Conservation (phyloP, 1,140 invertebrate species). For the Linepithema humile region DNA sequence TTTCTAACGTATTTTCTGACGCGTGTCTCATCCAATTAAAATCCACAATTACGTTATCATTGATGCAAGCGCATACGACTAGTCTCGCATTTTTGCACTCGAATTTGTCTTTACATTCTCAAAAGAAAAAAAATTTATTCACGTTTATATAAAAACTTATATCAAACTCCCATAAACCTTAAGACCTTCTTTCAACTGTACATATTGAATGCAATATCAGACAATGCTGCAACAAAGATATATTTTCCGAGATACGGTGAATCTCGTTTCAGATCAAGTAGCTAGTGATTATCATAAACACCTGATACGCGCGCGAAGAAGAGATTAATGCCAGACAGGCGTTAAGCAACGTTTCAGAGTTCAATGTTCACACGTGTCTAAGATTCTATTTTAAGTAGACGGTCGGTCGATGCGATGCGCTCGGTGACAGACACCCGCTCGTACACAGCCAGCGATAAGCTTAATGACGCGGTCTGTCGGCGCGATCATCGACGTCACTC, state of each 20-base stretch:
- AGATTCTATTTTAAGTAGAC: conserved; percentile 51
- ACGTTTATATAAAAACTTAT: too few species aligned
- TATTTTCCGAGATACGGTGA: background rate
- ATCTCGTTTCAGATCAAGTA: background rate
- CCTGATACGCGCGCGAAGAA: background rate
- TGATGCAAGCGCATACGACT: background rate
- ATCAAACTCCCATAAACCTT: too few species aligned
- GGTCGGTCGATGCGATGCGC: conserved; percentile 12
- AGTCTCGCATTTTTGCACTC: background rate
- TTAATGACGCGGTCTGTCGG: conserved; percentile 51
- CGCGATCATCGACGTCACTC: conserved; percentile 48
- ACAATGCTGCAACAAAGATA: background rate
- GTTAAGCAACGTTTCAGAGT: background rate
- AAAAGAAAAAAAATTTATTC: too few species aligned
- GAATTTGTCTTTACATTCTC: too few species aligned
- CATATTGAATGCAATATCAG: background rate
- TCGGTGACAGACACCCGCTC: conserved; percentile 25
- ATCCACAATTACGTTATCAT: background rate
- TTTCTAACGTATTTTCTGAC: conserved; percentile 21
- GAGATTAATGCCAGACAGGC: background rate
- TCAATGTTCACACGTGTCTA: conserved; percentile 33
- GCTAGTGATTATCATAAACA: background rate
- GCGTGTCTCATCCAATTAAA: background rate
- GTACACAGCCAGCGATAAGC: conserved; percentile 42
- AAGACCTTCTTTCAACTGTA: too few species aligned